Evolutionary conservation across 1,140 invertebrate species (phyloP), one percentile per base, ranked within the genome.

Genomic region (Drosophila repletoides): DNA sequence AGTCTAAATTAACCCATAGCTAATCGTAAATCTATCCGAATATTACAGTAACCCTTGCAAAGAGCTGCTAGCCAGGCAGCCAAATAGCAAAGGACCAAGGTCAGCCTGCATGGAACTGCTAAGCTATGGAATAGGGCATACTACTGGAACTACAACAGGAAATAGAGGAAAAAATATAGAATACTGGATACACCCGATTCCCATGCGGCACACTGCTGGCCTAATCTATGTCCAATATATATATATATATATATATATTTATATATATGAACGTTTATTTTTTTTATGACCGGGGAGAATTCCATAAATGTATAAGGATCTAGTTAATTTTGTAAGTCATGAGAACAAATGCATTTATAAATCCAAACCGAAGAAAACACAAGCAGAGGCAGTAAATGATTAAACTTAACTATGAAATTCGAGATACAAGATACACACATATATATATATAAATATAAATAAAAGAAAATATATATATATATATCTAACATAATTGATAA

Each of bases 321-420:
- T 63, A 74, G 59, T 36, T 80, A 80, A 67, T 81, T 83, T 81
- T 86, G 60, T 77, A 83, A 72, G 68, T 88, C 83, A 87, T 88
- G 81, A 87, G 55, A 83, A 86, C 67, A 80, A 86, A 80, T 88
- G 87, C 87, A 88, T 88, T 88, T 88, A n/a, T n/a, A 88, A 84
- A 88, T 86, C 59, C 70, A 28, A 69, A 81, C 66, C 64, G 29
- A 72, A n/a, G n/a, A n/a, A 38, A 70, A 77, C 60, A 61, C 41
- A 87, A 52, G 58, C 52, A 61, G 66, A 53, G 75, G 61, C 72
- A 63, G 51, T 71, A 68, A 66, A 63, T 28, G 46, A 60, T 43
- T 52, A 43, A 61, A 65, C 33, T 17, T 21, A 60, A 75, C 76
- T 79, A 65, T 60, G 40, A 55, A 70, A 53, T 69, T 61, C 53